phyloP scores from a whole-genome alignment of 2,888 invertebrate species.

The Cataglyphis albicans region DNA sequence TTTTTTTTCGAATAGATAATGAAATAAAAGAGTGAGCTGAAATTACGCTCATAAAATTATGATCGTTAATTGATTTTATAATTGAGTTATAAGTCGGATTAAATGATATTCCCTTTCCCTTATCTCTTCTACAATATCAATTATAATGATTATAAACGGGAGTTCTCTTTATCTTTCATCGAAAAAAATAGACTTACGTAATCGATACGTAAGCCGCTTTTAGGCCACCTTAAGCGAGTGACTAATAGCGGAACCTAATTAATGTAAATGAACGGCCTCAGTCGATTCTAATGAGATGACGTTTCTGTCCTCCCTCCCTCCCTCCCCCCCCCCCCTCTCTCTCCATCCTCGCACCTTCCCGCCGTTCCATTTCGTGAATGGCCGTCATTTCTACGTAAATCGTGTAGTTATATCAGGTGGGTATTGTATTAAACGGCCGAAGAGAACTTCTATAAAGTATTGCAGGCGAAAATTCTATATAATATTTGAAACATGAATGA shows the following conservation, averaged over 20 bases:
- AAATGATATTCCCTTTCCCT: not conserved
- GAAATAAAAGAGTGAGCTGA: constrained; percentile 35
- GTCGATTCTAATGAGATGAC: constrained; percentile 62
- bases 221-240: constrained; percentile 45
- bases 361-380: constrained; percentile 30
- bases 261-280: constrained; percentile 59
- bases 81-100: not conserved
- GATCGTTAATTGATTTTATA: not conserved
- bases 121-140: not conserved
- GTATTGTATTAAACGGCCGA: not conserved
- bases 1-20: not conserved
- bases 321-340: no score
- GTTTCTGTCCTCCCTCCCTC: not conserved
- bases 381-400: constrained; percentile 37
- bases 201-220: constrained; percentile 29
- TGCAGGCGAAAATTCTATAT: not conserved
- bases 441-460: not conserved
- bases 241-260: constrained; percentile 64
- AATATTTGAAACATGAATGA: not conserved
- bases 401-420: constrained; percentile 19
- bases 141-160: not conserved
- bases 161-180: not conserved
- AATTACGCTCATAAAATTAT: constrained; percentile 8
- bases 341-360: not conserved
- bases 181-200: constrained; percentile 11